Base-by-base conservation (phyloP, 2,113 vertebrate genomes). In the Colinus virginianus region DNA sequence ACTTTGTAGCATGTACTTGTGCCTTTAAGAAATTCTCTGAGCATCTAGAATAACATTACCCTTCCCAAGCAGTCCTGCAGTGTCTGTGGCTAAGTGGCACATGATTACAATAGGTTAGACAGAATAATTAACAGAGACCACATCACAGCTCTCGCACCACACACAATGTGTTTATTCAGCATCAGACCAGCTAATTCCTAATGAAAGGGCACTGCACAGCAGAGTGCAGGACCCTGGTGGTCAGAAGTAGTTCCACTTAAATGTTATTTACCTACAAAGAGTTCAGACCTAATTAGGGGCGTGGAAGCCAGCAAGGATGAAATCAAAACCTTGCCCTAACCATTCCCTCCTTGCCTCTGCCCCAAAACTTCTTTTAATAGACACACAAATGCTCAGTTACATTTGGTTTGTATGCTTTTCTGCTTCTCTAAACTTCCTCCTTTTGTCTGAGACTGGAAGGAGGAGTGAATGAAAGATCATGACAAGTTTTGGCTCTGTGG, bases 231-330 rank as follows among this genome's bases (percentile, higher is more conserved):
- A 94, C 88, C 91, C 70, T 45, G 30, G 89, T 69, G 49, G 90
- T 95, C 96, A 93, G 78, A 96, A 97, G 97, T 90, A 93, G 90
- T 86, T 85, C 61, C 43, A 77, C 92, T 96, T 96, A 96, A 94
- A 89, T 94, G 93, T 90, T 95, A 96, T 95, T 95, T 96, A 95
- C 69, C 49, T 87, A 90, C 69, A 83, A 94, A 95, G 80, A 90
- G 32, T 76, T 94, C 92, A 46, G 63, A 79, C 95, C 81, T 96
- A 96, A 97, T 97, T 93, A 96, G 90, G 81, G 90, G 51, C 30
- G 10, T 94, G 88, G 77, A 78, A 95, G 81, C 90, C 92, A 95
- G 64, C 78, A 82, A 92, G 88, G 55, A n/a, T 69, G 79, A 93
- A 94, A 94, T 87, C 77, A 78, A 95, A 95, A 87, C 82, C 66